Conservation (phyloP, 1,140 invertebrate species). For the Homalodisca vitripennis region DNA sequence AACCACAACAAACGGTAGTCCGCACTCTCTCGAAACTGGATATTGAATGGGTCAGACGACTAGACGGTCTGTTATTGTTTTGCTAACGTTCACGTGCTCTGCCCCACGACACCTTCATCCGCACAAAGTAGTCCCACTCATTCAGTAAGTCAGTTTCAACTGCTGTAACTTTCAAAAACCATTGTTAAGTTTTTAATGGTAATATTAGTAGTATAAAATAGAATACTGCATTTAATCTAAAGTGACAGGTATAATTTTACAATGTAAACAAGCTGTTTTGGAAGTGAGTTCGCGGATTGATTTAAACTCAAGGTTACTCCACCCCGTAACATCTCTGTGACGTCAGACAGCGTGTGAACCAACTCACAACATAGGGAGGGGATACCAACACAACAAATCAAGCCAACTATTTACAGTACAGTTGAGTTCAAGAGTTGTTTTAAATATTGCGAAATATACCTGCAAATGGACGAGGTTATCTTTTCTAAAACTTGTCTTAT, state of each 20-base stretch:
- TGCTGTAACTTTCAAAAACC: too few species aligned
- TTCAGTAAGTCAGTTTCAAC: too few species aligned
- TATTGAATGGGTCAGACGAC: constrained; percentile 39
- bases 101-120: constrained; percentile 24
- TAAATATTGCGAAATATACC: too few species aligned
- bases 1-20: constrained; percentile 1
- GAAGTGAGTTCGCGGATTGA: constrained; percentile 38
- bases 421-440: too few species aligned
- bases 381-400: background rate
- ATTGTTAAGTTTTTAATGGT: too few species aligned
- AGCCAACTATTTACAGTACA: too few species aligned
- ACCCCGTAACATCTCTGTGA: constrained; percentile 36
- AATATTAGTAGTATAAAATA: too few species aligned
- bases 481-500: too few species aligned
- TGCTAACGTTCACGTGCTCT: constrained; percentile 31
- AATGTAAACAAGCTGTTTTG: constrained; percentile 37
- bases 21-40: constrained; percentile 2
- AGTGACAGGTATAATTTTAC: too few species aligned
- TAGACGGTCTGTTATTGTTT: constrained; percentile 41
- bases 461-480: too few species aligned
- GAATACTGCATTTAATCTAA: too few species aligned
- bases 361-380: constrained; percentile 1
- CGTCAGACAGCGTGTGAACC: constrained; percentile 35
- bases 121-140: constrained; percentile 38
- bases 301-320: constrained; percentile 42